Conservation (phyloP, 2,113 vertebrate genomes). For the Etheostoma cragini region DNA sequence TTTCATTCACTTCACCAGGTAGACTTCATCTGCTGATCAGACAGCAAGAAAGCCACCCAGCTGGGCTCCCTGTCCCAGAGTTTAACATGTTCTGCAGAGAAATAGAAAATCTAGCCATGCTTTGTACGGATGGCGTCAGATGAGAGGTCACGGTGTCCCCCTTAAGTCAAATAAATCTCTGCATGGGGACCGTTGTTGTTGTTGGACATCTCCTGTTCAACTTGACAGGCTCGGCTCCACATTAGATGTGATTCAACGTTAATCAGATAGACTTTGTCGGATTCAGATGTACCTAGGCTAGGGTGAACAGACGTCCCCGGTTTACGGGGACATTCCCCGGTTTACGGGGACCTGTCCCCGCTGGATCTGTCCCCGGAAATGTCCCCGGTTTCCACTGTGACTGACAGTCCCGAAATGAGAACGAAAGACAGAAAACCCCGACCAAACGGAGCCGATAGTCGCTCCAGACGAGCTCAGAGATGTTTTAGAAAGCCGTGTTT, state of each 20-base stretch:
- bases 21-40: neutral
- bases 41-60: neutral
- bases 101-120: neutral
- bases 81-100: neutral
- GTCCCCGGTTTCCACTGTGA: too few species aligned
- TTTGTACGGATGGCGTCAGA: neutral
- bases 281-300: neutral
- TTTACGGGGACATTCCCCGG: too few species aligned
- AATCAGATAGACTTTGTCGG: neutral
- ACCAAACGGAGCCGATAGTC: too few species aligned
- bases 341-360: too few species aligned
- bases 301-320: too few species aligned
- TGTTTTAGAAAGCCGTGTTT: too few species aligned
- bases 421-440: too few species aligned
- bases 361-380: too few species aligned
- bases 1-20: slow-evolving; percentile 6
- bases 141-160: neutral
- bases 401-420: too few species aligned
- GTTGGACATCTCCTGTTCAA: neutral
- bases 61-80: neutral
- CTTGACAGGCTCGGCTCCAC: neutral
- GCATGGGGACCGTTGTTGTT: neutral
- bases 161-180: neutral
- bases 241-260: neutral
- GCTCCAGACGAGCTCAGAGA: too few species aligned